Base-by-base conservation (phyloP, 1,140 invertebrate genomes). In the Sycophaga agraensis region DNA sequence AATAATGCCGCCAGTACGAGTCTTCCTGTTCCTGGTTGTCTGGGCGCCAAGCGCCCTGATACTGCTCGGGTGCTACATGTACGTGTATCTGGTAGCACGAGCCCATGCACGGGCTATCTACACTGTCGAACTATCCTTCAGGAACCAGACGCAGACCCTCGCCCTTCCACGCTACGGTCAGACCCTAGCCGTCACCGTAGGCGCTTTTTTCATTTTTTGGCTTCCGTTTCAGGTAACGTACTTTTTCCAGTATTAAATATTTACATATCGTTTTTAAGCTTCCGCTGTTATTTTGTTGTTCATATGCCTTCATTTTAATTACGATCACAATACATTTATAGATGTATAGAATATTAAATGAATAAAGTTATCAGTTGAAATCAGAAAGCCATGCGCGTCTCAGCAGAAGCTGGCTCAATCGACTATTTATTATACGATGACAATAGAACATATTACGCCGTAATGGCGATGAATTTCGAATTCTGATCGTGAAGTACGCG, bases 51-150 rank as follows among this genome's bases (percentile, higher is more conserved):
- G 84, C 64, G 78, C 82, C 0, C 56, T 84, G 3, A 74, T 85
- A 24, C 74, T 87, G 12, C 70, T 87, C n/a, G 77, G 82, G 12
- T 88, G 86, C 68, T 89, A 89, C 72, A 82, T 82, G 63, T 87
- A 87, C 69, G 86, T 89, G 58, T 89, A 87, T 69, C 74, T 84
- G 39, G 83, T 89, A 16, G 88, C 88, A 5, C 75, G 87, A 58
- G 79, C 84, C 60, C 87, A 89, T 66, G 86, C 86, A 6, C 75
- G 84, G 28, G 87, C 87, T 3, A 89, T 89, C 61, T 86, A 85
- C 58, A 85, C 85, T 16, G 84, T 87, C 17, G 85, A 88, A 67
- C 71, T 86, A 17, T 86, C 86, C 2, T 79, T 87, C 17, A 75
- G 83, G 42, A 82, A 83, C 66, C 76, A 81, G 67, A 79, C 76